Conservation (phyloP, 2,113 vertebrate genomes). For the Galeopterus variegatus region DNA sequence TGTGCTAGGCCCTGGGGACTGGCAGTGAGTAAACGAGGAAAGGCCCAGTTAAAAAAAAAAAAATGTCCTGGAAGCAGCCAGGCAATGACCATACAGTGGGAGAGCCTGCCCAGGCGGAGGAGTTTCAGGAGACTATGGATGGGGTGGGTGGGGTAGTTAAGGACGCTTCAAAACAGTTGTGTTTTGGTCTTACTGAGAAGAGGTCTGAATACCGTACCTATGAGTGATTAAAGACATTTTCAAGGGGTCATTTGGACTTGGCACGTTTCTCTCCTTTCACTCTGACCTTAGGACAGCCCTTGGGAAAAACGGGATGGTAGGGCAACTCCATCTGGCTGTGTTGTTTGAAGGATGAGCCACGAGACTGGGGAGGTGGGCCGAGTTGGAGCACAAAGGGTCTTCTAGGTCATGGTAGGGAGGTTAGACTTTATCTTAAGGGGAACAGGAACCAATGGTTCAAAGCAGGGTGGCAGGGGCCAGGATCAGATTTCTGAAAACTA, state of each 20-base stretch:
- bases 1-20: background rate
- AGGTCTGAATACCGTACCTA: background rate
- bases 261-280: background rate
- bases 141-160: no score
- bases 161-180: background rate
- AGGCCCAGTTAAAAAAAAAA: background rate
- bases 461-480: background rate
- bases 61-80: fast-evolving
- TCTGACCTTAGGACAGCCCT: background rate
- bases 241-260: background rate
- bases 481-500: background rate
- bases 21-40: background rate
- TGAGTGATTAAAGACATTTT: background rate
- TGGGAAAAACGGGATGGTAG: fast-evolving
- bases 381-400: background rate
- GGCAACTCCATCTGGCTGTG: background rate
- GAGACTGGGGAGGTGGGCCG: background rate
- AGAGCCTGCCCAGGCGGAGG: background rate
- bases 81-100: fast-evolving
- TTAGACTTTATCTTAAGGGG: conserved; percentile 28
- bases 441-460: background rate
- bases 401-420: background rate
- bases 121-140: fast-evolving
- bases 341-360: background rate
- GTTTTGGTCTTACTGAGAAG: background rate